Percentiles rank a stretch among this genome's conserved stretches.
Evolutionary conservation across 2,797 vertebrate species (phyloP).

Genomic region (Manis pentadactyla): DNA sequence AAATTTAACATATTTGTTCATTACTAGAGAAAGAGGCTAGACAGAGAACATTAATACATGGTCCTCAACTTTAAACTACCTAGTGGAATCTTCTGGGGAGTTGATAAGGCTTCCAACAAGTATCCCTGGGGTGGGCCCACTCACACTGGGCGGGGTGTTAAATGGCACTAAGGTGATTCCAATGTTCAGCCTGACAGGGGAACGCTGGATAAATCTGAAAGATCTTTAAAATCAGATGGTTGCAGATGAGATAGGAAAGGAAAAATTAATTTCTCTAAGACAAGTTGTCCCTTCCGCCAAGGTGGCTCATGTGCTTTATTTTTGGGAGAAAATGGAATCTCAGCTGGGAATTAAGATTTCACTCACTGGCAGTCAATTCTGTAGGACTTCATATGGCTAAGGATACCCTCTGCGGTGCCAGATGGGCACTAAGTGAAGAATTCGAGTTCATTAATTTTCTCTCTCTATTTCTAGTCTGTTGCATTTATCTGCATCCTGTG

Average conservation of each 20-base stretch:
- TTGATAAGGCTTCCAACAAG: not conserved
- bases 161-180: not conserved
- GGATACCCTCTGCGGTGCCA: no score
- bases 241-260: not conserved
- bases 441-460: no score
- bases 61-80: not conserved
- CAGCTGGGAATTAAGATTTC: no score
- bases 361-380: no score
- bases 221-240: not conserved
- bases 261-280: no score
- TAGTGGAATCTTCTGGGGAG: not conserved
- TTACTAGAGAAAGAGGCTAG: not conserved
- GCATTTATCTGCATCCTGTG: not conserved
- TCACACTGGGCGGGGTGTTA: not conserved
- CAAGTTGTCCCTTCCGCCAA: no score
- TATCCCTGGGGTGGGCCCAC: not conserved
- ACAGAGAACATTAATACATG: not conserved
- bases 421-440: no score
- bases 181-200: not conserved
- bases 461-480: no score
- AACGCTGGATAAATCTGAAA: not conserved
- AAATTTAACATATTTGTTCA: not conserved
- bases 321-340: no score
- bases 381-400: no score
- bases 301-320: no score